Evolutionary conservation across 2,797 vertebrate genomes (phyloP).

Genomic region (Sebastes vulpes): DNA sequence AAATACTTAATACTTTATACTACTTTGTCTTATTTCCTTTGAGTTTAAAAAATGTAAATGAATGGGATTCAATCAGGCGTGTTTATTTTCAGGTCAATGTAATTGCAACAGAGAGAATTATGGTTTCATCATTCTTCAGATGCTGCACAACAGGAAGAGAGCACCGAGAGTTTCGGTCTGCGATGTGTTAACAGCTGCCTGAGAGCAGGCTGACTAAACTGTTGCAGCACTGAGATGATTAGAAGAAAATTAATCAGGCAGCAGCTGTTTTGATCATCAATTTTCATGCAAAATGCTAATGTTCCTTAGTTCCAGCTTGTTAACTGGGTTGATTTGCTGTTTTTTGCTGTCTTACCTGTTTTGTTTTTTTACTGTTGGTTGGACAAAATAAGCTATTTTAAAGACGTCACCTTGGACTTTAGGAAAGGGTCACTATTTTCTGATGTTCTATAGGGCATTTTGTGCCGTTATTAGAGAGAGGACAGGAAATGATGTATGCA

Average conservation of each 20-base stretch:
- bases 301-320: background rate
- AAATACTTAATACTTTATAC: slow-evolving; percentile 86
- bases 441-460: background rate
- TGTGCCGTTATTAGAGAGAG: background rate
- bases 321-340: no score
- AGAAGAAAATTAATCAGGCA: background rate
- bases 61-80: background rate
- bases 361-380: background rate
- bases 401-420: background rate
- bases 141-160: slow-evolving; percentile 19
- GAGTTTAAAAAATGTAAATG: background rate
- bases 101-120: no score
- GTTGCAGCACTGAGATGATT: background rate
- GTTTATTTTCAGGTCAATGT: background rate
- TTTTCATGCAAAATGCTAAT: background rate
- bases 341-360: background rate
- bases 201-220: background rate
- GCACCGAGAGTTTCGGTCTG: background rate
- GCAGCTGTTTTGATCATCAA: background rate
- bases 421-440: background rate
- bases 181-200: background rate
- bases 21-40: slow-evolving; percentile 12
- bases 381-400: background rate
- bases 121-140: background rate
- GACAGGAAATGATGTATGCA: background rate